A percentile compares a stretch with the other conserved stretches of the same genome.
These are phyloP conservation scores for Pipra filicauda DNA, from an alignment of 2,113 vertebrate species.

Conservation along the genomic window DNA sequence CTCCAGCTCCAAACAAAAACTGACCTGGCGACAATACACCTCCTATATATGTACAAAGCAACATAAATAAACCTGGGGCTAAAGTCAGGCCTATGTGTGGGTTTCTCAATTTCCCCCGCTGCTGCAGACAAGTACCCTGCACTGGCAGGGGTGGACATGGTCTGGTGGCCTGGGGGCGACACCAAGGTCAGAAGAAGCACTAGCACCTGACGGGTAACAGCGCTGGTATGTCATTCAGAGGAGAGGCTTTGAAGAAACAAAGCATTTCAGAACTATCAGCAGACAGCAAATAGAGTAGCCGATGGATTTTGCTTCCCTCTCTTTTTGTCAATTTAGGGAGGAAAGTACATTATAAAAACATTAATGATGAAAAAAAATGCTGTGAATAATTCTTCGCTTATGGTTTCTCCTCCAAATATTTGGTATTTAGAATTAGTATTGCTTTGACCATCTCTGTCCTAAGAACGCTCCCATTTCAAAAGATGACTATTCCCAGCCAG, in stretches of 20 bases:
- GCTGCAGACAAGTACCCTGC: neutral
- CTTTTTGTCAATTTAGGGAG: neutral
- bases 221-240: fast-evolving
- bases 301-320: neutral
- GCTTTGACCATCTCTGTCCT: neutral
- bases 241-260: neutral
- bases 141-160: neutral
- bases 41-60: neutral
- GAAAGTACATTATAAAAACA: neutral
- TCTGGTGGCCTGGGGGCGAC: neutral
- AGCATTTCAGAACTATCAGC: neutral
- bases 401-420: neutral
- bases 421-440: constrained; percentile 1
- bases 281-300: neutral
- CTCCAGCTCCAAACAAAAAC: neutral
- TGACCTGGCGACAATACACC: neutral
- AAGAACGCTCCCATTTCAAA: neutral
- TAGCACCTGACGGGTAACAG: neutral
- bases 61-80: neutral
- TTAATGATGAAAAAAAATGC: neutral
- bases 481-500: constrained; percentile 1
- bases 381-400: neutral
- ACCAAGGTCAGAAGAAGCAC: neutral
- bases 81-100: neutral
- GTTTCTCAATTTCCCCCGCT: neutral